Percentiles rank a stretch among this genome's conserved stretches.
Evolutionary conservation across 1,140 invertebrate species (phyloP).

Genomic region (Calosoma granatense): DNA sequence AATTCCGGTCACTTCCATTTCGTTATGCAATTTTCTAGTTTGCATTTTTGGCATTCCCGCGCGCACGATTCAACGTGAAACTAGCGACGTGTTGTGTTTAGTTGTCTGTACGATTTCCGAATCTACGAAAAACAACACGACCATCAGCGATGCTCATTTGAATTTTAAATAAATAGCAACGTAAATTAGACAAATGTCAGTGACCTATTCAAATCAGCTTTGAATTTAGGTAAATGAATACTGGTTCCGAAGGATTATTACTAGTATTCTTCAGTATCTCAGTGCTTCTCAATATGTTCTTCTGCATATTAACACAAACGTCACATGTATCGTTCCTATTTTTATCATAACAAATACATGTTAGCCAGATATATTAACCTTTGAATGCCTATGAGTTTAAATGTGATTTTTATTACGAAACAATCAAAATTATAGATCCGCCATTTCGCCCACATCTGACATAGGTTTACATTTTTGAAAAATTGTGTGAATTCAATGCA

Average conservation of each 20-base stretch:
- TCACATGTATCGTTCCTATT: too few relatives aligned
- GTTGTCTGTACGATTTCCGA: not conserved
- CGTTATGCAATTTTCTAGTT: not conserved
- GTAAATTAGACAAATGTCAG: conserved; percentile 1
- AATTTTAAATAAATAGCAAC: conserved; percentile 4
- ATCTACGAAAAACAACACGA: not conserved
- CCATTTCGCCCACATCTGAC: too few relatives aligned
- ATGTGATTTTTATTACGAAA: too few relatives aligned
- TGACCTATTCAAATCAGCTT: conserved; percentile 5
- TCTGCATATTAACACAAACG: too few relatives aligned
- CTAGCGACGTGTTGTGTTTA: not conserved
- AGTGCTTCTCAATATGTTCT: too few relatives aligned
- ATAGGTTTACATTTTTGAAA: too few relatives aligned
- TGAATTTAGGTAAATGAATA: conserved; percentile 3
- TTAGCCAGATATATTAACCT: not conserved
- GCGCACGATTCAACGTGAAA: not conserved
- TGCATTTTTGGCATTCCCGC: not conserved
- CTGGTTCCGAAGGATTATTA: not conserved
- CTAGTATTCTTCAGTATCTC: not conserved
- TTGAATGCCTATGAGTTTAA: not conserved
- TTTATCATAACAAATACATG: too few relatives aligned
- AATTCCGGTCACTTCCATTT: not conserved
- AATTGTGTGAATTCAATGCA: too few relatives aligned
- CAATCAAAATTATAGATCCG: too few relatives aligned
- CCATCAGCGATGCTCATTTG: not conserved